Evolutionary conservation across 2,797 vertebrate genomes (phyloP).

Genomic region (Paramormyrops hopkinsi): DNA sequence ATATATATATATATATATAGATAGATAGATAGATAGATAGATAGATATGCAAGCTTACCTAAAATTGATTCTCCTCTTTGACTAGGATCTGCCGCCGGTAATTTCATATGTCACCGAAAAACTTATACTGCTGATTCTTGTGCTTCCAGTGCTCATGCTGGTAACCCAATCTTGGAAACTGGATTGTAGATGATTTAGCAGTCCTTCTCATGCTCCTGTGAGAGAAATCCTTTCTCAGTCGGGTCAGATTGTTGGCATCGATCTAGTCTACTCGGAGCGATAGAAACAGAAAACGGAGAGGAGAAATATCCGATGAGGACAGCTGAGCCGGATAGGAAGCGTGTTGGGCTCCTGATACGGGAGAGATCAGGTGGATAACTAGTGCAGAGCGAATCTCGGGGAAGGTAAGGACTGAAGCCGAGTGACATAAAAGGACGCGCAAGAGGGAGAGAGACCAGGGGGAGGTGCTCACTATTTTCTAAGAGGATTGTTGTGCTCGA

Average conservation of each 20-base stretch:
- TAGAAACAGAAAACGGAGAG: background rate
- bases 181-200: slow-evolving; percentile 82
- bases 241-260: slow-evolving; percentile 74
- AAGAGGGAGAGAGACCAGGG: slow-evolving; percentile 56
- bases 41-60: slow-evolving; percentile 55
- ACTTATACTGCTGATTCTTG: slow-evolving; percentile 69
- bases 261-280: slow-evolving; percentile 30
- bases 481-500: slow-evolving; percentile 60
- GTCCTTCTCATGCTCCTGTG: slow-evolving; percentile 92
- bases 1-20: background rate
- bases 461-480: slow-evolving; percentile 62
- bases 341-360: slow-evolving; percentile 2
- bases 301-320: slow-evolving; percentile 22
- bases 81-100: slow-evolving; percentile 56
- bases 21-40: too few relatives aligned
- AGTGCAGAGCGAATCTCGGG: background rate
- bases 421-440: slow-evolving; percentile 16
- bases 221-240: slow-evolving; percentile 65
- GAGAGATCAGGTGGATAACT: slow-evolving; percentile 18
- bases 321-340: background rate
- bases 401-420: slow-evolving; percentile 16
- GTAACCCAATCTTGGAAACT: slow-evolving; percentile 58
- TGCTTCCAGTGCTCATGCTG: slow-evolving; percentile 68
- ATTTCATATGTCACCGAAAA: slow-evolving; percentile 63
- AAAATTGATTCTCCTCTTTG: slow-evolving; percentile 66